Base-by-base conservation (phyloP, 2,797 vertebrate genomes). In the Ceryle rudis region DNA sequence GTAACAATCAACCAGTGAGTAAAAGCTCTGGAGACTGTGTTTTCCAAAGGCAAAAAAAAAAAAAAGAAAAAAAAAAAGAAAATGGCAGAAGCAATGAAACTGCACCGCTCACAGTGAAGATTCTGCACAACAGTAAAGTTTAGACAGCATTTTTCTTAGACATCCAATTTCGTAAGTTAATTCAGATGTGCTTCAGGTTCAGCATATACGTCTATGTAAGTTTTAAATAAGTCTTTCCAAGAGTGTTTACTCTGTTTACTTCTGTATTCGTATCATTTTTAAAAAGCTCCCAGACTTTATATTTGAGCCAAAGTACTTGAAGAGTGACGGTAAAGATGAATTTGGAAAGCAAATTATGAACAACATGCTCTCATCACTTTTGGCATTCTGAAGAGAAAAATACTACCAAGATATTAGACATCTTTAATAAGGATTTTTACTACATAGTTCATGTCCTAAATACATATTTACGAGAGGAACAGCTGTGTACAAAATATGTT, bases 401-500 rank as follows among this genome's bases (percentile, higher is more conserved):
- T 96, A 95, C 91, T 96, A 96, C 78, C 89, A 93, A 96, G 91
- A 70, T 95, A 96, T 96, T 91, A 96, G 93, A 96, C 86, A 96
- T 97, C 95, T 97, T 97, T 97, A 97, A 96, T 95, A 96, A 95
- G 86, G 92, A 95, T 93, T 96, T 92, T 97, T 96, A 97, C 97
- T 96, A 97, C 96, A 96, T 81, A 97, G 89, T 91, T 94, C 69
- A 95, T 96, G 97, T 95, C 88, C 94, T 97, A 97, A 93, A 97
- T 97, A 97, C 95, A 97, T 97, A 97, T 95, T 96, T 96, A 97
- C 80, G 94, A 97, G 96, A 95, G 69, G 95, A 97, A 96, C 91
- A 93, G 91, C 89, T 96, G 95, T 95, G 94, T 97, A 97, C 95
- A 97, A 97, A 97, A 97, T 96, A 97, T 93, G 96, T 93, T 1